Evolutionary conservation across 2,797 vertebrate genomes (phyloP).

Genomic region (Distichodus sexfasciatus): DNA sequence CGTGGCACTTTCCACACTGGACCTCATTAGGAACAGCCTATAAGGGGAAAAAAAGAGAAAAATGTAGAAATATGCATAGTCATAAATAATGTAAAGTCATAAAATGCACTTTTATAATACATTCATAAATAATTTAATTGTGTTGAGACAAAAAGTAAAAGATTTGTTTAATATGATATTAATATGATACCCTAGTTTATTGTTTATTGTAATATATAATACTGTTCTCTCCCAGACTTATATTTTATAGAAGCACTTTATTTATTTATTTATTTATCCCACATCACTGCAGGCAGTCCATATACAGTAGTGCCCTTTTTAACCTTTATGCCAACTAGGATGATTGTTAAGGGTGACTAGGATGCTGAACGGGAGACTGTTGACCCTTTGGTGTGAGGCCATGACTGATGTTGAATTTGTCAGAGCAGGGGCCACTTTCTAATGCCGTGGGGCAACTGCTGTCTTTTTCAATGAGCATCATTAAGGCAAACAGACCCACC

Average conservation of each 20-base stretch:
- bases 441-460: not conserved
- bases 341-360: not conserved
- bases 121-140: not conserved
- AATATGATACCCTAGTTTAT: conserved; percentile 9
- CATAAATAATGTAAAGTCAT: too few relatives aligned
- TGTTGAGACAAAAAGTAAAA: too few relatives aligned
- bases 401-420: conserved; percentile 15
- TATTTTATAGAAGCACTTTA: not conserved
- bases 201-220: not conserved
- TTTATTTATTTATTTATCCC: not conserved
- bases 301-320: not conserved
- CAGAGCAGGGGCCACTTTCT: not conserved
- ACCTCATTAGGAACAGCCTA: conserved; percentile 70
- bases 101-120: too few relatives aligned
- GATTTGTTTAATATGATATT: too few relatives aligned
- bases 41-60: conserved; percentile 3
- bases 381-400: conserved; percentile 4
- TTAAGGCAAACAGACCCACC: conserved; percentile 56
- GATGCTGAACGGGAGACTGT: conserved; percentile 7
- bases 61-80: too few relatives aligned
- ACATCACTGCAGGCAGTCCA: not conserved
- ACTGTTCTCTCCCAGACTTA: not conserved
- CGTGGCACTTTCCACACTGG: conserved; percentile 54
- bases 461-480: conserved; percentile 26
- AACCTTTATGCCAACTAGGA: conserved; percentile 2